phyloP scores from a whole-genome alignment of 2,888 invertebrate genomes.

The Gisinianus flammeolus region DNA sequence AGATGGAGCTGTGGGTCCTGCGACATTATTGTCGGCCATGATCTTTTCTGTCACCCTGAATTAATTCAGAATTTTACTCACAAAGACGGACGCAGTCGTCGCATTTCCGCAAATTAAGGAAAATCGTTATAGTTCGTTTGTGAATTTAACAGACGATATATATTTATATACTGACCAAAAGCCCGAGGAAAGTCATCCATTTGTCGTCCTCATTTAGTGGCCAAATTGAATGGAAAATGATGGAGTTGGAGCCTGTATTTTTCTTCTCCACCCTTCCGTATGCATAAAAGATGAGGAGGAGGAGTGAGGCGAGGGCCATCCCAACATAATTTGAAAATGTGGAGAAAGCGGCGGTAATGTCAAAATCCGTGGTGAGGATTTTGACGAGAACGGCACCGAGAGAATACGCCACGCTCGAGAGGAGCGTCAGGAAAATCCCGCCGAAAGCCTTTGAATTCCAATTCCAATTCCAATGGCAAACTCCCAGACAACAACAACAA shows the following conservation, averaged over 20 bases:
- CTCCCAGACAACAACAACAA: too few species aligned
- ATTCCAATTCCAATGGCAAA: too few species aligned
- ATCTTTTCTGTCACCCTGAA: too few species aligned
- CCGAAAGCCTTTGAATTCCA: too few species aligned
- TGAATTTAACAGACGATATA: too few species aligned
- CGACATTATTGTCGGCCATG: too few species aligned
- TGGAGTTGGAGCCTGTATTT: not conserved
- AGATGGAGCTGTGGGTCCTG: too few species aligned
- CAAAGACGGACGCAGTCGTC: too few species aligned
- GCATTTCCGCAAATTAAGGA: too few species aligned
- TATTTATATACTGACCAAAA: too few species aligned
- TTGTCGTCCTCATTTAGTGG: not conserved
- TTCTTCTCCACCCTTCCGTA: not conserved
- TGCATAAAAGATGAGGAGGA: not conserved
- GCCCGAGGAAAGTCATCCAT: not conserved
- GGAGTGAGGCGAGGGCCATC: not conserved
- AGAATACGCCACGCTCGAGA: not conserved
- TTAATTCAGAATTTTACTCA: too few species aligned
- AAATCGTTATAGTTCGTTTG: too few species aligned
- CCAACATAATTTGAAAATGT: constrained; percentile 3
- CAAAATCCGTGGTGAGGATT: not conserved
- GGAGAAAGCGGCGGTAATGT: not conserved
- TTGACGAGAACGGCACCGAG: constrained; percentile 1
- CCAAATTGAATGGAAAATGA: constrained; percentile 13
- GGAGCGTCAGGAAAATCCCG: constrained; percentile 1